Base-by-base conservation (phyloP, 2,113 vertebrate species). In the Dasypus novemcinctus region DNA sequence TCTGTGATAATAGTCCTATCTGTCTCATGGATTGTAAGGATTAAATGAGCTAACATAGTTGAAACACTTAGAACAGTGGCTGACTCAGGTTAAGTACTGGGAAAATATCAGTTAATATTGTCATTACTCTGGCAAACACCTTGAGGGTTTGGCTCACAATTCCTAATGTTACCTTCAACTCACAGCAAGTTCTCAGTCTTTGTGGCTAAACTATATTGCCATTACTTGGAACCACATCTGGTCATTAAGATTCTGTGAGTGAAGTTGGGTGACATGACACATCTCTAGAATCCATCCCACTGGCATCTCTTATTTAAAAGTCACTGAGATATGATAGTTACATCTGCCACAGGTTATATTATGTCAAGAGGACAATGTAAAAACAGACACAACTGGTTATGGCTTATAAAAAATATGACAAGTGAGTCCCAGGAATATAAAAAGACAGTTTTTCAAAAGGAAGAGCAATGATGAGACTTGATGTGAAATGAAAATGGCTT, bases 361-460 rank as follows among this genome's bases (percentile, higher is more conserved):
- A 38, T 97, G 91, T 97, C 97, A 96, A 74, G 0, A 0, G 7
- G 75, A 91, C 85, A 97, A 96, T 81, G 94, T 94, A 96, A 87
- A 12, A 78, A 68, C 69, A 95, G 95, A 94, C 38, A 97, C 91
- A 98, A 98, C 91, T 64, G 63, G 69, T 91, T 97, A 93, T 98
- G 97, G 97, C 98, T 97, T 33, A 2, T 72, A 96, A 97, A 97
- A 98, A 97, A 97, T 76, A 97, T 76, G 91, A 98, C 97, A 98
- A 97, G 98, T 98, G 98, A 98, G 95, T 96, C 93, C 68, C 33
- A 95, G 61, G 87, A 97, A 98, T 98, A 95, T 94, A 93, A 97
- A 97, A 96, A 96, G 98, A 98, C 95, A 96, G 96, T 86, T 98
- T 98, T 97, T 90, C 93, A 91, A 96, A 98, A 49, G 57, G 95